phyloP scores from a whole-genome alignment of 2,797 vertebrate species.

The Amblyraja radiata region DNA sequence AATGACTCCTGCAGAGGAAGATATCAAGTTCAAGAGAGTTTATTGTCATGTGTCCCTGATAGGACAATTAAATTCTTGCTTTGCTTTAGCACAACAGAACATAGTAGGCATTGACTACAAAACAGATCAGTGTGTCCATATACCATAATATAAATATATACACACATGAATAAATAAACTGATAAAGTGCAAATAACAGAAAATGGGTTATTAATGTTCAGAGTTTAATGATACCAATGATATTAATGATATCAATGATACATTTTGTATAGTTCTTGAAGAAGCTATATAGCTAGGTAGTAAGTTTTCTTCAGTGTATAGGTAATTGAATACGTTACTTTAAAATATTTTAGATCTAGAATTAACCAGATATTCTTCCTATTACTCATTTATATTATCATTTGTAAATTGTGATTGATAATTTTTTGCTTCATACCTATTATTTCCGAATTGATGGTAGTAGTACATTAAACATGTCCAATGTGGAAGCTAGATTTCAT shows the following conservation, averaged over 20 bases:
- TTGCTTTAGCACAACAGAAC: too few relatives aligned
- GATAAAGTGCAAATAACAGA: too few relatives aligned
- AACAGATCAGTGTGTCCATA: too few relatives aligned
- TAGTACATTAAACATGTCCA: neutral
- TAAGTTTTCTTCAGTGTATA: neutral
- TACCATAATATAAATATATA: too few relatives aligned
- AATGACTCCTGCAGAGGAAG: constrained; percentile 22
- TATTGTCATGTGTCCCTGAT: too few relatives aligned
- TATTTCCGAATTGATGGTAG: neutral
- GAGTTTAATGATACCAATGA: too few relatives aligned
- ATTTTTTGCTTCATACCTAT: neutral
- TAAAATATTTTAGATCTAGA: neutral
- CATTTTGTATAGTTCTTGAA: neutral
- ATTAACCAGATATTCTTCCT: neutral
- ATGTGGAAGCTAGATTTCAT: neutral
- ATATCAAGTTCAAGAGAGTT: too few relatives aligned
- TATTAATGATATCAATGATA: neutral
- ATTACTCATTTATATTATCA: neutral
- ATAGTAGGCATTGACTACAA: too few relatives aligned
- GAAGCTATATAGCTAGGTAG: neutral
- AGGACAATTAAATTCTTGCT: too few relatives aligned
- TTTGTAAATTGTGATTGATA: neutral
- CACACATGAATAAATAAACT: too few relatives aligned
- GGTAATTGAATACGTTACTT: neutral
- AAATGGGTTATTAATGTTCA: too few relatives aligned